Evolutionary conservation across 2,888 invertebrate species (phyloP).

Genomic region (Aleiodes alternator): DNA sequence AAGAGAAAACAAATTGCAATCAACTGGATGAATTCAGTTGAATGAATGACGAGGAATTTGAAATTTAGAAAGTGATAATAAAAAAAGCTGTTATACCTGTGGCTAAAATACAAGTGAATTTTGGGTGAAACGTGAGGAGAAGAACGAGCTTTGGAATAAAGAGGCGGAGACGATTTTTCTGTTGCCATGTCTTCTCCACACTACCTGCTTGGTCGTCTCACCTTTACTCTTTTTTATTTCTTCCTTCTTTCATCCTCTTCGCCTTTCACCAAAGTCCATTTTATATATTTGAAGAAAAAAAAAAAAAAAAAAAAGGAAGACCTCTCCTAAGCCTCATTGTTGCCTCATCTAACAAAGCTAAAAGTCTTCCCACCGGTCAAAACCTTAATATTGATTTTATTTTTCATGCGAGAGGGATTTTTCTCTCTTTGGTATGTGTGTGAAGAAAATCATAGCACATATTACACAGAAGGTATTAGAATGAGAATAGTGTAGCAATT

Average conservation of each 20-base stretch:
- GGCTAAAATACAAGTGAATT: conserved; percentile 15
- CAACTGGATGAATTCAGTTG: background rate
- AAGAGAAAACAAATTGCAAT: conserved; percentile 5
- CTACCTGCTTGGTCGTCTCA: conserved; percentile 12
- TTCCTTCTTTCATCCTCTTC: conserved; percentile 10
- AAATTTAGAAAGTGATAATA: conserved; percentile 14
- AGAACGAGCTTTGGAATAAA: conserved; percentile 29
- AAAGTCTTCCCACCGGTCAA: conserved; percentile 71
- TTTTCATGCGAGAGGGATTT: no score
- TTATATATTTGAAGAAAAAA: background rate
- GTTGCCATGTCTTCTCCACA: conserved; percentile 40
- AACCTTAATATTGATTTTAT: conserved; percentile 63
- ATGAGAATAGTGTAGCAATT: no score
- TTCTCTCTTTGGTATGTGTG: no score
- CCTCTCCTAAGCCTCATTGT: conserved; percentile 30
- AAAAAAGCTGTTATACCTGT: conserved; percentile 4
- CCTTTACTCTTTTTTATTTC: conserved; percentile 17
- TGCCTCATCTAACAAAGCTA: conserved; percentile 64
- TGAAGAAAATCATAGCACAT: no score
- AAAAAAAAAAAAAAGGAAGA: conserved; percentile 1
- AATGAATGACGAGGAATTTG: no score
- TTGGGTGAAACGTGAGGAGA: conserved; percentile 23
- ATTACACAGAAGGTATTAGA: no score
- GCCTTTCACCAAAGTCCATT: conserved; percentile 12
- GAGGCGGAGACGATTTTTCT: conserved; percentile 72